phyloP scores from a whole-genome alignment of 1,140 invertebrate species.

The Habropoda laboriosa region DNA sequence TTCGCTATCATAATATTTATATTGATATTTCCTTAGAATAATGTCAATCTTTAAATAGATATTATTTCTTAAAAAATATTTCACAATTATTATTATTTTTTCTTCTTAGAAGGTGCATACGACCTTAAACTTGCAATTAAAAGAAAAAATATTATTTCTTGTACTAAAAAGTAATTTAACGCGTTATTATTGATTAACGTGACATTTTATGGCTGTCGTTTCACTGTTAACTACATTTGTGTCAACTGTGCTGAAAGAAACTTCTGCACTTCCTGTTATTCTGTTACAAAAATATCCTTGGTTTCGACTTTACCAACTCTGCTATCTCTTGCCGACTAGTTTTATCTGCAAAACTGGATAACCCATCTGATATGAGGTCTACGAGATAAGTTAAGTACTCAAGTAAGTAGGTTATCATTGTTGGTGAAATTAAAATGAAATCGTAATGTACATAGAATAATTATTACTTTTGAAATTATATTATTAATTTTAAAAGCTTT shows the following conservation, averaged over 20 bases:
- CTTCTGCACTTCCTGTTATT: slow-evolving; percentile 59
- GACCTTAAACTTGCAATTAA: no score
- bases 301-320: slow-evolving; percentile 69
- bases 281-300: slow-evolving; percentile 73
- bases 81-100: no score
- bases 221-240: slow-evolving; percentile 29
- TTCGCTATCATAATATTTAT: no score
- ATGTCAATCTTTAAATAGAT: no score
- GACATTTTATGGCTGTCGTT: background rate
- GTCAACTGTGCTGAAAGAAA: slow-evolving; percentile 1
- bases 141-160: no score
- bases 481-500: background rate
- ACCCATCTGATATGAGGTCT: background rate
- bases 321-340: slow-evolving; percentile 61
- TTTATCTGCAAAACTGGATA: slow-evolving; percentile 58
- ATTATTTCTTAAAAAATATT: no score
- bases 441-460: background rate
- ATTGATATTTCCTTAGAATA: no score
- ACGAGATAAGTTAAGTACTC: background rate
- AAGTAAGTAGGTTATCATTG: background rate
- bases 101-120: no score
- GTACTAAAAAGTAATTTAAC: background rate
- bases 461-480: background rate
- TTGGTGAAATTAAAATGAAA: background rate
- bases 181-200: background rate